Base-by-base conservation (phyloP, 2,113 vertebrate species). In the Lipotes vexillifer region DNA sequence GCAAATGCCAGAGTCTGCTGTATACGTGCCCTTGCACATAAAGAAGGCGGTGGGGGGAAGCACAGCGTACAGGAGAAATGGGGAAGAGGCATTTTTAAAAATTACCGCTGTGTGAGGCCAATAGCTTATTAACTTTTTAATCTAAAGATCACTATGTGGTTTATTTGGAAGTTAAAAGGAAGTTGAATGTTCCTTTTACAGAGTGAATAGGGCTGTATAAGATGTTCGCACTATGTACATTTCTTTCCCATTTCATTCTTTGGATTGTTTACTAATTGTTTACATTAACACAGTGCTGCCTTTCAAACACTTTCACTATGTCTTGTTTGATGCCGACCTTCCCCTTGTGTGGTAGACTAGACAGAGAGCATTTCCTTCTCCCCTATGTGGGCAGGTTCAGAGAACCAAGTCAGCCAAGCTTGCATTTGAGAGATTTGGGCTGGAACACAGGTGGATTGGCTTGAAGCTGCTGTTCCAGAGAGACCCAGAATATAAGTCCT, bases 131-230 rank as follows among this genome's bases (percentile, higher is more conserved):
- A 59, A 66, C 57, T 72, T 82, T 69, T 25, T 61, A 81, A 74
- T 59, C 81, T 44, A 44, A 81, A 92, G 77, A 57, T 71, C 33
- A 38, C 65, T 41, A 0, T 33, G 5, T 87, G 21, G 11, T 93
- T 82, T 90, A 65, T 93, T 91, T 93, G 36, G 13, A 88, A 93
- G 15, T 72, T 90, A 80, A 80, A 80, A 36, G n/a, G 69, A 92
- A 78, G 36, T 27, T 29, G n/a, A 63, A 9, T 52, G 17, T 80
- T 77, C n/a, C 27, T 83, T 78, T 61, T 71, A 55, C 21, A 31
- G 52, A 36, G 14, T 81, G 29, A 87, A 27, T 72, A 23, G 38
- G 59, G 13, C 78, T 63, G 15, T 25, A 23, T 49, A 49, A 52
- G 13, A 13, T 59, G 8, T 52, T 84, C 25, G 8, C 14, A 14